phyloP scores from a whole-genome alignment of 2,888 invertebrate species.

The Lasioglossum marginatum region DNA sequence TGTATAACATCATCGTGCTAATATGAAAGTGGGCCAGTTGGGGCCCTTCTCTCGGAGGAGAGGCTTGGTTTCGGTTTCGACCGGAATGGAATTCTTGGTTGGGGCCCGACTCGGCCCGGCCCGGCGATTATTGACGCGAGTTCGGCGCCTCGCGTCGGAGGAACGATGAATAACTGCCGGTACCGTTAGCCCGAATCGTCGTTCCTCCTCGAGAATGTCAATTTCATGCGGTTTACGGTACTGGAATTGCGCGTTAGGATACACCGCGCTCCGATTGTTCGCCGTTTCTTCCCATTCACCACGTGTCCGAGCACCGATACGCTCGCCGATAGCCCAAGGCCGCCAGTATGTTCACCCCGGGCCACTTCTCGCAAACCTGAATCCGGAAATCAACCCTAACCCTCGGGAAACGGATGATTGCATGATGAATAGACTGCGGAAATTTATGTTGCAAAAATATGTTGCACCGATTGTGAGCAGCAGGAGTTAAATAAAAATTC shows the following conservation, averaged over 20 bases:
- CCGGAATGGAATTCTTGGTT: neutral
- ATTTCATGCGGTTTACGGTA: conserved; percentile 83
- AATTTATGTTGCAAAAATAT: no score
- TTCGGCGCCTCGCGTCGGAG: conserved; percentile 70
- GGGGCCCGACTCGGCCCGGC: neutral
- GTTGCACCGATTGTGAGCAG: no score
- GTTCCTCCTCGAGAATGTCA: conserved; percentile 80
- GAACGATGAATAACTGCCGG: conserved; percentile 80
- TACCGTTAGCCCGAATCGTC: conserved; percentile 83
- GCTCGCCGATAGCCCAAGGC: neutral
- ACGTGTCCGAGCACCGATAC: neutral
- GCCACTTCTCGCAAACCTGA: neutral
- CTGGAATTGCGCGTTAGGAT: conserved; percentile 78
- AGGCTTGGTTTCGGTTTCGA: conserved; percentile 13
- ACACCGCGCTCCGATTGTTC: conserved; percentile 63
- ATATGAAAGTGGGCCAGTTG: neutral
- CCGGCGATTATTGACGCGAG: conserved; percentile 54
- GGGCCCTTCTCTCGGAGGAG: neutral
- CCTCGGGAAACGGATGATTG: neutral
- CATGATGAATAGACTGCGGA: neutral
- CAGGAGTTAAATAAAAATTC: no score
- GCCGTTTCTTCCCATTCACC: conserved; percentile 34
- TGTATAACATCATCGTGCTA: neutral
- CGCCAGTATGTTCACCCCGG: neutral
- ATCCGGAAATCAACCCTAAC: neutral